Evolutionary conservation across 2,797 vertebrate species (phyloP), one percentile per base, ranked within the genome.

Genomic region (Danio choprae): DNA sequence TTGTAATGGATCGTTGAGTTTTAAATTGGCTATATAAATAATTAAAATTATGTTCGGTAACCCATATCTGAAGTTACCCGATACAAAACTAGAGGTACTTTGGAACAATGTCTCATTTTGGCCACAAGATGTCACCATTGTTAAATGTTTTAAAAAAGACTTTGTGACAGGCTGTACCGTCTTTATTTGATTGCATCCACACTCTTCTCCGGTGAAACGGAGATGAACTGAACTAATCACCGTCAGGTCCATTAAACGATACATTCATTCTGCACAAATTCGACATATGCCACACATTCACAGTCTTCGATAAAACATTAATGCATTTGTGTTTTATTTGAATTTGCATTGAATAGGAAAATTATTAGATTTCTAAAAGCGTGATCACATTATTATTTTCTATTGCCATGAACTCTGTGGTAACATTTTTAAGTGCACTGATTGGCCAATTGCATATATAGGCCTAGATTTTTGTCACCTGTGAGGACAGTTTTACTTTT

Each of bases 51-150:
- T 4, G 7, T 38, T n/a, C n/a, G n/a, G n/a, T n/a, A n/a, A n/a
- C n/a, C n/a, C 10, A 67, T 4, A 53, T 36, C 29, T 50, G n/a
- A 12, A 5, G n/a, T 63, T 3, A 46, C 1, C 50, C 36, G 40
- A 55, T 38, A 40, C 68, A n/a, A n/a, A n/a, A n/a, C n/a, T n/a
- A n/a, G n/a, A n/a, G 1, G 29, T 29, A 29, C 29, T 8, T 48
- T 7, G 7, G 41, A 20, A 53, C 40, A 43, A 16, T 70, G n/a
- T n/a, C 16, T 40, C 4, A 3, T 13, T 38, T 44, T 13, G 7
- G 48, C 78, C 84, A 79, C 81, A 40, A 83, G 84, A 85, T 83
- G 81, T 76, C 58, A 41, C 43, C 29, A 69, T 80, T 81, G 63
- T 43, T 55, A 9, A 48, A 16, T 22, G 16, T 16, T 84, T 53